Conservation (phyloP, 2,888 invertebrate genomes). For the Ectemnius continuus region DNA sequence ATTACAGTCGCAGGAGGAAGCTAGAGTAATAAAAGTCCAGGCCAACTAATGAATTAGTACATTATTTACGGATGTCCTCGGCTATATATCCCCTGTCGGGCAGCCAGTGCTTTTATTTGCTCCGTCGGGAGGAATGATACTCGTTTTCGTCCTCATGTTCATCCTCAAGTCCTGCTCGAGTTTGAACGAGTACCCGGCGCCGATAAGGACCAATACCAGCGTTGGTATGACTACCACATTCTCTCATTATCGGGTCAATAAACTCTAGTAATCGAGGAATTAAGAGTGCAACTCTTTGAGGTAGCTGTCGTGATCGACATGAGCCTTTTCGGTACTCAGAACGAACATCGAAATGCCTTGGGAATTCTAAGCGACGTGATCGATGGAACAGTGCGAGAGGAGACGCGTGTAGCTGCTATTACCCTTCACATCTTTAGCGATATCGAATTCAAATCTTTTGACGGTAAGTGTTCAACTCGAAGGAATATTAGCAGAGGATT, state of each 20-base stretch:
- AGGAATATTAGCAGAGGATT: background rate
- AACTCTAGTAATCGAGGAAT: background rate
- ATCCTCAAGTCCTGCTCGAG: constrained; percentile 46
- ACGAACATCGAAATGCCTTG: constrained; percentile 80
- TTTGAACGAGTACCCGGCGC: constrained; percentile 84
- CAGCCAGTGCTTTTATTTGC: constrained; percentile 23
- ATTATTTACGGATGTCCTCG: constrained; percentile 61
- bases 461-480: constrained; percentile 79
- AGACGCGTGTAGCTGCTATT: constrained; percentile 85
- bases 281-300: constrained; percentile 38
- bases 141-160: constrained; percentile 52
- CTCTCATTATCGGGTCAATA: background rate
- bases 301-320: constrained; percentile 86
- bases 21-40: constrained; percentile 46
- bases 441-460: constrained; percentile 84
- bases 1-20: constrained; percentile 32
- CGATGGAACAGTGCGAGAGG: constrained; percentile 82
- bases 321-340: constrained; percentile 81
- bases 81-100: constrained; percentile 45
- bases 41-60: constrained; percentile 62
- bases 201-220: constrained; percentile 86
- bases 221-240: constrained; percentile 79
- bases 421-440: constrained; percentile 85
- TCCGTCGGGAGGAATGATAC: constrained; percentile 47
- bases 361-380: constrained; percentile 82